A percentile compares a stretch with the other conserved stretches of the same genome.
phyloP scores from a whole-genome alignment of 2,797 vertebrate genomes.

The Oryzias dopingdopingensis region DNA sequence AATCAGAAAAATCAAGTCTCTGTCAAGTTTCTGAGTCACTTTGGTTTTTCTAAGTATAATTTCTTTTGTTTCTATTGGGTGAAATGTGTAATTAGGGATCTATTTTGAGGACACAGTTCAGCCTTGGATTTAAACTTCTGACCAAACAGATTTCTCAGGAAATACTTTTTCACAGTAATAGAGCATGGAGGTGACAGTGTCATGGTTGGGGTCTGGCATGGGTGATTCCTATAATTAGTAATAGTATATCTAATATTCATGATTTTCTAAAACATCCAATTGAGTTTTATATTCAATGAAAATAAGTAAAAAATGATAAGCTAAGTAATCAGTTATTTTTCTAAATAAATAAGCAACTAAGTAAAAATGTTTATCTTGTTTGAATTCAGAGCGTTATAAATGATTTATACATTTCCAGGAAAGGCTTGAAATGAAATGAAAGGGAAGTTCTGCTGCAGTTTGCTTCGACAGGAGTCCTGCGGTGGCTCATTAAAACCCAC shows the following conservation, averaged over 20 bases:
- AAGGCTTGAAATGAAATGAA: not conserved
- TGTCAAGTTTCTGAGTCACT: no score
- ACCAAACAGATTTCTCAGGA: no score
- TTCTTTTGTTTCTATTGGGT: no score
- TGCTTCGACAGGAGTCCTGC: not conserved
- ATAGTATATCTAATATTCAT: no score
- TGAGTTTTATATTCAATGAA: no score
- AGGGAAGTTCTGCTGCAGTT: not conserved
- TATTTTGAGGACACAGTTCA: no score
- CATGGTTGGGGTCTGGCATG: not conserved
- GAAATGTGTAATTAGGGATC: no score
- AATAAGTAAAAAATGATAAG: not conserved
- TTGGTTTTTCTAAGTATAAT: no score
- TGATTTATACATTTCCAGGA: not conserved
- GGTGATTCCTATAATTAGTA: no score
- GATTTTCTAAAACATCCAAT: no score
- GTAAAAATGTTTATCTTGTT: not conserved
- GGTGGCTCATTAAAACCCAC: not conserved
- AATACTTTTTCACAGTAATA: not conserved
- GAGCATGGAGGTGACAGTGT: not conserved
- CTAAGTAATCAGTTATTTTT: not conserved
- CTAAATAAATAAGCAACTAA: not conserved
- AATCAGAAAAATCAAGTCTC: no score
- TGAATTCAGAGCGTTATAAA: not conserved
- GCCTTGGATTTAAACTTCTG: no score